Evolutionary conservation across 2,113 vertebrate genomes (phyloP).

Genomic region (Odobenus rosmarus): DNA sequence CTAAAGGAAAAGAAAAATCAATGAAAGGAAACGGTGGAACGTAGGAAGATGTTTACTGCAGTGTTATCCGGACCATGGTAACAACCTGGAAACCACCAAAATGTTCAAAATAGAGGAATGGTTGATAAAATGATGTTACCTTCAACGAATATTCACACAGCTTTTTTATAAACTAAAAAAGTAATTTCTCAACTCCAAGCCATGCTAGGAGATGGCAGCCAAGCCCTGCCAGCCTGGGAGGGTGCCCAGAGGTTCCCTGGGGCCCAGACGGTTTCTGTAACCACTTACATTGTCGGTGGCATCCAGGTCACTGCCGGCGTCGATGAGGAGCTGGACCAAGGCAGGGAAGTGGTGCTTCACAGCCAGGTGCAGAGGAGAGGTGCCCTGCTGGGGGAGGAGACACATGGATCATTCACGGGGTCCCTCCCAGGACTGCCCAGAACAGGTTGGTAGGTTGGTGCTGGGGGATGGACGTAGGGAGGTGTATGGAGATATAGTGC

Average conservation of each 20-base stretch:
- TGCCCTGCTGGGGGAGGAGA: slow-evolving; percentile 86
- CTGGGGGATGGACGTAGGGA: background rate
- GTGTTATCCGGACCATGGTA: background rate
- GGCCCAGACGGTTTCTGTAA: background rate
- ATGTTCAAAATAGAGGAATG: background rate
- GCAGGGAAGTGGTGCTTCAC: slow-evolving; percentile 88
- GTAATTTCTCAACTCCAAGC: background rate
- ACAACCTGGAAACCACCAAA: background rate
- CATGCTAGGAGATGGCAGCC: background rate
- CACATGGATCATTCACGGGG: background rate
- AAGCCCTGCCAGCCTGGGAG: background rate
- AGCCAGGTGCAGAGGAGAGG: slow-evolving; percentile 87
- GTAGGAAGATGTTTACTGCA: background rate
- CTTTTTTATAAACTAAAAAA: background rate
- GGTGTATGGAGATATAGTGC: background rate
- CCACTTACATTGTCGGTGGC: slow-evolving; percentile 89
- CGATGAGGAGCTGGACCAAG: slow-evolving; percentile 88
- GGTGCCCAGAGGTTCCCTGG: background rate
- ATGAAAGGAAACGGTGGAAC: background rate
- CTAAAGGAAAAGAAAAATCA: background rate
- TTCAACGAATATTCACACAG: slow-evolving; percentile 25
- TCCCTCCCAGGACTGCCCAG: background rate
- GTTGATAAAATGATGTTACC: background rate
- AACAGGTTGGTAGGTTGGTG: background rate
- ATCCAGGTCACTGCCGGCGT: slow-evolving; percentile 89